A percentile compares a stretch with the other conserved stretches of the same genome.
Evolutionary conservation across 2,113 vertebrate genomes (phyloP).

Genomic region (Paramormyrops kingsleyae): DNA sequence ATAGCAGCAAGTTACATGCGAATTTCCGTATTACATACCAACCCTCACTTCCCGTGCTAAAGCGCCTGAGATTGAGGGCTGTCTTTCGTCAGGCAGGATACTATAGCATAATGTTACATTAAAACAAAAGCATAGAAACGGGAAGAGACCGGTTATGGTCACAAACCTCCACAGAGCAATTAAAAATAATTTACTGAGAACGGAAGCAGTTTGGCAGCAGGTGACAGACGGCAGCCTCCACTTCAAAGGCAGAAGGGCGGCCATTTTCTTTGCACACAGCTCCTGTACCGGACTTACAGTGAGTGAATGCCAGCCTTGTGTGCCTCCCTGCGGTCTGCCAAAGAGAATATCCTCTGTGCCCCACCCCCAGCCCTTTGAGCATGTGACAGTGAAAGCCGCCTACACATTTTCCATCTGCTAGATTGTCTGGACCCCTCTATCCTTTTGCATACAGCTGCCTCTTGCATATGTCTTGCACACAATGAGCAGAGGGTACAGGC

Average conservation of each 20-base stretch:
- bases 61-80: not conserved
- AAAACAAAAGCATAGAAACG: not conserved
- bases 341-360: not conserved
- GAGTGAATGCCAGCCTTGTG: not conserved
- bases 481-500: not conserved
- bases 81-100: not conserved
- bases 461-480: slow-evolving; percentile 13
- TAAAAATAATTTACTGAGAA: not conserved
- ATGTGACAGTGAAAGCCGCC: not conserved
- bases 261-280: slow-evolving; percentile 1
- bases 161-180: not conserved
- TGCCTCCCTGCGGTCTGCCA: not conserved
- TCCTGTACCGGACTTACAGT: not conserved
- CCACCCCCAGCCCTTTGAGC: not conserved
- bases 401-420: slow-evolving; percentile 9
- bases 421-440: slow-evolving; percentile 12
- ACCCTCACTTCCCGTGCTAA: not conserved
- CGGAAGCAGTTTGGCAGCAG: not conserved
- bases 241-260: not conserved
- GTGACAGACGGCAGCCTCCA: not conserved
- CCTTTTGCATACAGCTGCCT: slow-evolving; percentile 26
- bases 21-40: not conserved
- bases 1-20: not conserved
- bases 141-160: not conserved
- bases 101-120: not conserved